These are phyloP conservation scores for Rhagonycha fulva DNA, from an alignment of 2,888 invertebrate genomes.

Conservation along the genomic window DNA sequence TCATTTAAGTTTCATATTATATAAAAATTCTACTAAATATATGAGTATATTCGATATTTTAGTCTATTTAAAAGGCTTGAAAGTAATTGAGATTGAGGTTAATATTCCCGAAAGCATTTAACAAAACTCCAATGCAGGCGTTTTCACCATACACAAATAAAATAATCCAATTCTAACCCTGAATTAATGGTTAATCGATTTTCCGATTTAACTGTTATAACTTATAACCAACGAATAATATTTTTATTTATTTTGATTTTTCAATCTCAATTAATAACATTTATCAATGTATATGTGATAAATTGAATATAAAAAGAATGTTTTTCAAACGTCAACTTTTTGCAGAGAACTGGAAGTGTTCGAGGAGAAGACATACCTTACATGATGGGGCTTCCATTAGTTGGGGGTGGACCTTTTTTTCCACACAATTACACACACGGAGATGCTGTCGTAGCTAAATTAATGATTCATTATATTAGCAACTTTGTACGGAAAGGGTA, in stretches of 20 bases:
- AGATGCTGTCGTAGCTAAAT: constrained; percentile 77
- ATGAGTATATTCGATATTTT: background rate
- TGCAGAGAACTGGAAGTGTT: constrained; percentile 77
- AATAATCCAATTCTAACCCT: background rate
- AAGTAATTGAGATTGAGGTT: background rate
- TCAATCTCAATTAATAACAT: background rate
- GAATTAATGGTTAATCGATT: background rate
- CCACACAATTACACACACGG: constrained; percentile 79
- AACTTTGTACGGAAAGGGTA: constrained; percentile 90
- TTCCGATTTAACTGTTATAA: background rate
- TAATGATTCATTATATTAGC: constrained; percentile 81
- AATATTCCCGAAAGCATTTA: background rate
- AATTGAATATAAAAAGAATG: background rate
- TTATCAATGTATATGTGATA: background rate
- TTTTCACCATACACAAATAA: background rate
- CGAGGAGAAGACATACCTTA: constrained; percentile 87
- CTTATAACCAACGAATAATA: background rate
- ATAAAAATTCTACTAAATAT: background rate
- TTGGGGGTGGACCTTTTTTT: constrained; percentile 65
- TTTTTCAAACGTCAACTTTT: constrained; percentile 33
- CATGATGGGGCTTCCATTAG: constrained; percentile 79
- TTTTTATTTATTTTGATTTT: background rate
- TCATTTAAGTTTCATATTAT: background rate
- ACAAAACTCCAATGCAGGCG: background rate
- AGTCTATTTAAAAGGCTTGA: background rate